Evolutionary conservation across 2,888 invertebrate genomes (phyloP), one percentile per base, ranked within the genome.

Genomic region (Tanypteryx hageni): DNA sequence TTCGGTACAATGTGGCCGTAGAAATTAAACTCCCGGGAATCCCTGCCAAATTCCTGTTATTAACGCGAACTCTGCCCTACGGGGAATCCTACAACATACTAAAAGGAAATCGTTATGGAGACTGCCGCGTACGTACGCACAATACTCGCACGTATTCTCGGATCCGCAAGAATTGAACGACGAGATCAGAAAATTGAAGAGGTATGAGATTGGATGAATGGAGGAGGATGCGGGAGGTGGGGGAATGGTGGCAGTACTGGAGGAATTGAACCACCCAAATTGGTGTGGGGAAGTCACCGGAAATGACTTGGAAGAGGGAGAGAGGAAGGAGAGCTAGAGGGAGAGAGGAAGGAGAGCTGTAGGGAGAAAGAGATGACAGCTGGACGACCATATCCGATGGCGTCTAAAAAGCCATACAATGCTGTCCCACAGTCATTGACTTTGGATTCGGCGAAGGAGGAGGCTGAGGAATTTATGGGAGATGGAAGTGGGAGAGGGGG

Each of bases 381-480:
- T 76, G 76, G 76, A 76, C 76, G 76, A 76, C 13, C 22, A 76
- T 27, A 14, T 27, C 27, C 76, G 76, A 76, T 27, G 76, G 76
- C 27, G 76, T 76, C 76, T 76, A 76, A 76, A 76, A 76, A 76
- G 76, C 76, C 76, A 76, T 22, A 76, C 76, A 76, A 76, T 76
- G 76, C 76, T 76, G 27, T 76, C 76, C 76, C 76, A 76, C 22
- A 76, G 22, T 76, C 76, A 76, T 22, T 76, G 22, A 76, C 76
- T 76, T 76, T 27, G 76, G 76, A 76, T 27, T n/a, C 22, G 76
- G 76, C 27, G 76, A 76, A 76, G 27, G 76, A 76, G 22, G 76
- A 76, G 76, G 76, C 76, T n/a, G 76, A 76, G 76, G 76, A 76
- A 76, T 76, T 76, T 22, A 44, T 44, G 44, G 5, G 44, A 44